A percentile compares a stretch with the other conserved stretches of the same genome.
Evolutionary conservation across 2,888 invertebrate genomes (phyloP).

Genomic region (Erpobdella octoculata): DNA sequence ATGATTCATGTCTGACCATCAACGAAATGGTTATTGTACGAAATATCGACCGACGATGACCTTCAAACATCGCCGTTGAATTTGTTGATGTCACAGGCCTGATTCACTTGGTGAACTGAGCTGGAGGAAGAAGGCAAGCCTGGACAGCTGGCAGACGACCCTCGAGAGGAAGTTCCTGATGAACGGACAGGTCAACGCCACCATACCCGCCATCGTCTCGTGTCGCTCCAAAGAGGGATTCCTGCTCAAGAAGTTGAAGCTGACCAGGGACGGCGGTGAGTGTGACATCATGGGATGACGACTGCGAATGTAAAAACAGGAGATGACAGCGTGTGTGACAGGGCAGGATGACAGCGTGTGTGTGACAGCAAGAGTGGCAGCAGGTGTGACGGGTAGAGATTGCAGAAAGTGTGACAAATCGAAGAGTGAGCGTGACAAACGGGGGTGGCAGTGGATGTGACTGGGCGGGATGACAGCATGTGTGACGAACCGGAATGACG

Average conservation of each 20-base stretch:
- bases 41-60: background rate
- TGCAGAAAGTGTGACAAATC: too few species aligned
- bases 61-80: background rate
- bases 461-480: too few species aligned
- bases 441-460: too few species aligned
- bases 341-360: too few species aligned
- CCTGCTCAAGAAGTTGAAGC: slow-evolving; percentile 56
- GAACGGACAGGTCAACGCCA: slow-evolving; percentile 44
- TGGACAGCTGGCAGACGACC: background rate
- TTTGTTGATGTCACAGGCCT: background rate
- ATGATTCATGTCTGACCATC: background rate
- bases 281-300: background rate
- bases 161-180: background rate
- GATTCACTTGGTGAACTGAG: background rate
- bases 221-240: slow-evolving; percentile 71
- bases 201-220: slow-evolving; percentile 62
- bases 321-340: background rate
- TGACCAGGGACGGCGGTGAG: slow-evolving; percentile 38
- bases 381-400: too few species aligned
- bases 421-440: too few species aligned
- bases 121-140: background rate
- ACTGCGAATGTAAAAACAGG: background rate
- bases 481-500: too few species aligned
- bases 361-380: too few species aligned
- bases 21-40: too few species aligned